These are phyloP conservation scores for Serilophus lunatus DNA, from an alignment of 2,113 vertebrate genomes.

Conservation along the genomic window DNA sequence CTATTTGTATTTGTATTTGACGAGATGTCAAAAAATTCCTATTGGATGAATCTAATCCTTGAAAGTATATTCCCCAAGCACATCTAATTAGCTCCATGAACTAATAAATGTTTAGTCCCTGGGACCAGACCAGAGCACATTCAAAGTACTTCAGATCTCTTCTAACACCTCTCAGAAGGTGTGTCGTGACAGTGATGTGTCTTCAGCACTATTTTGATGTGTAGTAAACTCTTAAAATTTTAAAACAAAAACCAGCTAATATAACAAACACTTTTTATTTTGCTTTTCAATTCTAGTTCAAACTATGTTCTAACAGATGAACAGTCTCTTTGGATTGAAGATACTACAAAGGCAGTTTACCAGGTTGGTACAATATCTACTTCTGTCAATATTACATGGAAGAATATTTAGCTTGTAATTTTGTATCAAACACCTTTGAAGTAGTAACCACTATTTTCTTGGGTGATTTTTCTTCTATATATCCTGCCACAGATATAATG, in stretches of 20 bases:
- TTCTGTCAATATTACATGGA: background rate
- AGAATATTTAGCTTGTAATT: background rate
- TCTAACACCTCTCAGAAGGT: background rate
- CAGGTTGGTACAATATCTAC: conserved; percentile 80
- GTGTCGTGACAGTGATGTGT: background rate
- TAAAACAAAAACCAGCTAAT: too few relatives aligned
- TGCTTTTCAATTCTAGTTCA: conserved; percentile 76
- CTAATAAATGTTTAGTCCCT: background rate
- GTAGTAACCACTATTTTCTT: background rate
- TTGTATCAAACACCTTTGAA: background rate
- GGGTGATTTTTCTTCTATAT: background rate
- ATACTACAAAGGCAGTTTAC: conserved; percentile 93
- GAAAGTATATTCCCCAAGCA: background rate
- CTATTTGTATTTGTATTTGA: too few relatives aligned
- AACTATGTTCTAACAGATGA: conserved; percentile 92
- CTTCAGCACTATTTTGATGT: background rate
- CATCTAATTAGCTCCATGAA: background rate
- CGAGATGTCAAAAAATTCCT: too few relatives aligned
- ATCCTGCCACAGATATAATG: background rate
- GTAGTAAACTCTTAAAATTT: background rate
- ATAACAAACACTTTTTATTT: background rate
- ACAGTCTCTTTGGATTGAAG: conserved; percentile 94
- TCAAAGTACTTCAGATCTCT: background rate
- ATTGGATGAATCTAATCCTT: background rate
- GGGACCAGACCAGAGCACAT: background rate